Conservation (phyloP, 2,888 invertebrate species). For the Tinea pellionella region DNA sequence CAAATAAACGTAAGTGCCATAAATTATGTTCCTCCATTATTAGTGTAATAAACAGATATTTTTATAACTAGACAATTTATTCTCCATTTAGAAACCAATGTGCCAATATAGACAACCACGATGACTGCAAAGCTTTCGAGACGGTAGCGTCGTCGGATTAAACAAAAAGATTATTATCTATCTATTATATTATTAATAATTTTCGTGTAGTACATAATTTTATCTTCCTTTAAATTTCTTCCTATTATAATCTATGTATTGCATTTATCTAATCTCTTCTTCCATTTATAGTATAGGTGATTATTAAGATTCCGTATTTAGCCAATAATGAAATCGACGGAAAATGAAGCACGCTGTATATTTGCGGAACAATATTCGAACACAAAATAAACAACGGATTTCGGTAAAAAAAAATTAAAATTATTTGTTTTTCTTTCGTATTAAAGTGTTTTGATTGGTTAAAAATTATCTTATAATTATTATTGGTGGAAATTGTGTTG, state of each 20-base stretch:
- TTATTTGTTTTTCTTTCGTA: not conserved
- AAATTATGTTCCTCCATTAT: conserved; percentile 7
- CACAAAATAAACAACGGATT: not conserved
- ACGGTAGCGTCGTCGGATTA: too few relatives aligned
- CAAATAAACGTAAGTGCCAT: conserved; percentile 11
- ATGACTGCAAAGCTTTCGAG: too few relatives aligned
- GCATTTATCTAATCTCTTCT: too few relatives aligned
- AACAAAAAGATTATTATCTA: too few relatives aligned
- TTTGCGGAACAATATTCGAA: not conserved
- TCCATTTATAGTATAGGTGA: too few relatives aligned
- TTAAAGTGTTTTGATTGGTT: not conserved
- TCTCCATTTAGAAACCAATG: too few relatives aligned
- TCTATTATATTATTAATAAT: too few relatives aligned
- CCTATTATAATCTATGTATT: too few relatives aligned
- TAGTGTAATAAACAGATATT: not conserved
- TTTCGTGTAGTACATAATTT: too few relatives aligned
- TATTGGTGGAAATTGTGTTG: conserved; percentile 2
- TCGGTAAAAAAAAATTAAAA: not conserved
- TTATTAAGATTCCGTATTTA: not conserved
- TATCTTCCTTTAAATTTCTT: too few relatives aligned
- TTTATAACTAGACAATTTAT: too few relatives aligned
- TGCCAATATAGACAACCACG: too few relatives aligned
- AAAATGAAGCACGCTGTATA: not conserved
- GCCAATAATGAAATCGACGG: not conserved
- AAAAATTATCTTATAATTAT: not conserved